Base-by-base conservation (phyloP, 2,797 vertebrate genomes). In the Coregonus ussuriensis region DNA sequence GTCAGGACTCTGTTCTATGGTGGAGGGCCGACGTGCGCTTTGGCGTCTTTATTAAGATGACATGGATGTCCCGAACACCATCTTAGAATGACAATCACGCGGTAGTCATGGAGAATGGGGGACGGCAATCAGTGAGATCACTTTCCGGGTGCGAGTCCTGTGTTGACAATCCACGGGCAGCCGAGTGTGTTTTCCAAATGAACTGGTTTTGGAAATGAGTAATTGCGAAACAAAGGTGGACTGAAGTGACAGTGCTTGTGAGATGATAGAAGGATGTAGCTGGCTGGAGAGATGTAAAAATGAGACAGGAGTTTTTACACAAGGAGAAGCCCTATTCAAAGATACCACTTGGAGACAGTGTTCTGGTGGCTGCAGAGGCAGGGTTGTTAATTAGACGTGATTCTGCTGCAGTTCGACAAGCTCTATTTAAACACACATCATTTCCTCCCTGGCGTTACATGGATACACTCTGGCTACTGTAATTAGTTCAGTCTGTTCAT, bases 21-120 rank as follows among this genome's bases (percentile, higher is more conserved):
- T 93, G 88, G 93, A 95, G 90, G 90, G 93, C 94, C 85, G 56
- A 77, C 91, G 88, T 93, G 93, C 84, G 84, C 94, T 95, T 94
- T 94, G 94, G 95, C 93, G 95, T 95, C 91, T 94, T 96, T 96
- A 98, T 97, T 96, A 96, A 97, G 92, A 93, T 98, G 98, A 98
- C 97, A 96, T 93, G 88, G 82, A 74, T 87, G 96, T 97, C 96
- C 94, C 86, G 91, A 91, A 87, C 56, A 88, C 90, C 90, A 86
- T 93, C 94, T 92, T 83, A 70, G 82, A 78, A 93, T 95, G 96
- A 97, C 96, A 98, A 94, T 97, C 94, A 96, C 91, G 93, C 89
- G 91, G 92, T 94, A 92, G 88, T 93, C 91, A 89, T 51, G 65
- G 41, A 37, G 52, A 63, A 78, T 82, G 41, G 73, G 68, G 82